Percentiles rank a stretch among this genome's conserved stretches.
Conservation (phyloP, 2,888 invertebrate genomes). For the Thymelicus sylvestris region DNA sequence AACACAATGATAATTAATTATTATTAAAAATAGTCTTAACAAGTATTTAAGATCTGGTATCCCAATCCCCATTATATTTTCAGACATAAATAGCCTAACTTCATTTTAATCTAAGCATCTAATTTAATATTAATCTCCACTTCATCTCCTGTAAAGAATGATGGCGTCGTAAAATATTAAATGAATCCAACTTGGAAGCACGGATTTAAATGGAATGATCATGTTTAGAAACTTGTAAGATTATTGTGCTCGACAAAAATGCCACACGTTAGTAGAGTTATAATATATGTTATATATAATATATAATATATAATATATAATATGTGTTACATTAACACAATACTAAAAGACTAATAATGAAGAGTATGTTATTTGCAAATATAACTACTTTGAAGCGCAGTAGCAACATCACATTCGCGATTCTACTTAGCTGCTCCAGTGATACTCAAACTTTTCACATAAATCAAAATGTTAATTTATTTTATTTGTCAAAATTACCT, state of each 20-base stretch:
- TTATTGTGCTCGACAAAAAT: slow-evolving; percentile 72
- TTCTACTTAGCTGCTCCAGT: slow-evolving; percentile 9
- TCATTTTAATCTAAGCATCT: slow-evolving; percentile 31
- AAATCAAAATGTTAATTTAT: no score
- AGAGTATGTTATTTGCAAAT: slow-evolving; percentile 11
- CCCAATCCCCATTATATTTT: slow-evolving; percentile 3
- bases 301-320: no score
- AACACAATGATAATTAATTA: no score
- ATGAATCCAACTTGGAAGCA: slow-evolving; percentile 62
- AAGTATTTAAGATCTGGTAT: background rate
- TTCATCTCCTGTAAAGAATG: slow-evolving; percentile 60
- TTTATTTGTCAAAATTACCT: no score
- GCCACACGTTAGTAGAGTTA: slow-evolving; percentile 60
- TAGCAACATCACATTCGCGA: slow-evolving; percentile 12
- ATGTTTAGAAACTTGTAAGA: slow-evolving; percentile 76
- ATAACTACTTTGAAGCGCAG: slow-evolving; percentile 13
- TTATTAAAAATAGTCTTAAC: no score
- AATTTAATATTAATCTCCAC: slow-evolving; percentile 44
- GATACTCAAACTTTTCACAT: background rate
- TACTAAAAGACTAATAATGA: background rate
- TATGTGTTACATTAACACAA: no score
- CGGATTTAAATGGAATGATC: slow-evolving; percentile 73
- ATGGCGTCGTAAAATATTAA: slow-evolving; percentile 69
- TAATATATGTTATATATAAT: no score
- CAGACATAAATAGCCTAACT: slow-evolving; percentile 31